A percentile compares a stretch with the other conserved stretches of the same genome.
Evolutionary conservation across 2,113 vertebrate genomes (phyloP).

Genomic region (Pangasianodon gigas): DNA sequence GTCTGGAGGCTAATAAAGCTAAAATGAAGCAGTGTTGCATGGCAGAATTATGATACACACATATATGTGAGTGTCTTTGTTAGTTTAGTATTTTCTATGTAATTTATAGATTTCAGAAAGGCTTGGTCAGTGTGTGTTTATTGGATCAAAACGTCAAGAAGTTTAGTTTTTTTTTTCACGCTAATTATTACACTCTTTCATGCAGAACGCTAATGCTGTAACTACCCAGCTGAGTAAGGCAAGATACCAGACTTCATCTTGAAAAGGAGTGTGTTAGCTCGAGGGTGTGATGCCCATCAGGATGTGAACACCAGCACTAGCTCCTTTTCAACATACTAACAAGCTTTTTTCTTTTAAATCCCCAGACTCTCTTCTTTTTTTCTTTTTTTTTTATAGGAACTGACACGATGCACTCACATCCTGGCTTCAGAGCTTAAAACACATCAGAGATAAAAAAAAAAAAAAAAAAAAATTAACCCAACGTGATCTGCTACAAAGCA

Average conservation of each 20-base stretch:
- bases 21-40: not conserved
- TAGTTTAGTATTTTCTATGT: not conserved
- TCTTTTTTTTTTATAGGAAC: not conserved
- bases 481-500: not conserved
- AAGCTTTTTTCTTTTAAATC: conserved; percentile 10
- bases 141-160: not conserved
- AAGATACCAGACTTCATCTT: conserved; percentile 6
- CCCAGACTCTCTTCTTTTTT: not conserved
- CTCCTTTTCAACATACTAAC: conserved; percentile 17
- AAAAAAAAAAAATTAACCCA: not conserved
- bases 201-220: conserved; percentile 5
- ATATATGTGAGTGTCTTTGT: not conserved
- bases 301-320: not conserved
- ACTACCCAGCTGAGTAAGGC: not conserved
- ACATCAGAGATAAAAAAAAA: not conserved
- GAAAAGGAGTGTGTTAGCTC: not conserved
- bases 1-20: conserved; percentile 10
- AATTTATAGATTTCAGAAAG: not conserved
- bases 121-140: not conserved
- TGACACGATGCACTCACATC: not conserved
- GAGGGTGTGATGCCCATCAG: conserved; percentile 9
- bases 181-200: conserved; percentile 2
- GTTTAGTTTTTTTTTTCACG: not conserved
- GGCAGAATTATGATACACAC: not conserved
- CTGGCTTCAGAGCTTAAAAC: not conserved